Evolutionary conservation across 2,113 vertebrate species (phyloP), one percentile per base, ranked within the genome.

Genomic region (Circaetus gallicus): DNA sequence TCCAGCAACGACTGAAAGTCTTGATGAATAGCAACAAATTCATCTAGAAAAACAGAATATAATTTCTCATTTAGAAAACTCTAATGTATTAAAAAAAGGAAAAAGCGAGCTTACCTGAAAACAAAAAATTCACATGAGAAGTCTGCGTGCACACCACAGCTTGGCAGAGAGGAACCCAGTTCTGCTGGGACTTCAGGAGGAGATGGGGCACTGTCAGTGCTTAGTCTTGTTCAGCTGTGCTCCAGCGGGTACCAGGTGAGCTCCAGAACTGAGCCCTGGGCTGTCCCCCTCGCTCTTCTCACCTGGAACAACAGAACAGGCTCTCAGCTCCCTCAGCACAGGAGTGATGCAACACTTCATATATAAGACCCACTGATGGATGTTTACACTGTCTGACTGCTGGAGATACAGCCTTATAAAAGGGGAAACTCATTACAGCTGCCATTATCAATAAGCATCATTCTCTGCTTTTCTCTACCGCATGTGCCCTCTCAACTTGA

Each of bases 61-160:
- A 43, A 83, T 72, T 92, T 70, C 47, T 38, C 61, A 62, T 77
- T 79, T 82, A 61, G 52, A 61, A 88, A 84, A 59, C 16, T 22
- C 25, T 7, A 31, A 16, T 40, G 31, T 16, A 67, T 79, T 52
- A 7, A 55, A 66, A 52, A 78, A 43, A 42, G 16, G 17, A 59
- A 92, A 91, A 89, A 62, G n/a, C 2, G 0, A 89, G 25, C 90
- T 96, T 94, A 98, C 97, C 95, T 65, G 36, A 55, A 93, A 92
- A 53, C 25, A 84, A 69, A 76, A 88, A 78, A 70, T 42, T 94
- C 86, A 85, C 93, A 94, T 76, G 82, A 83, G 50, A 93, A 93
- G 28, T 92, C 43, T 49, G 14, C 0, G 2, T 34, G 43, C 40
- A 45, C 70, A 78, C 84, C 53, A 77, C 72, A 5, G 61, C 49